phyloP scores from a whole-genome alignment of 2,113 vertebrate genomes.

The Rhodinocichla rosea region DNA sequence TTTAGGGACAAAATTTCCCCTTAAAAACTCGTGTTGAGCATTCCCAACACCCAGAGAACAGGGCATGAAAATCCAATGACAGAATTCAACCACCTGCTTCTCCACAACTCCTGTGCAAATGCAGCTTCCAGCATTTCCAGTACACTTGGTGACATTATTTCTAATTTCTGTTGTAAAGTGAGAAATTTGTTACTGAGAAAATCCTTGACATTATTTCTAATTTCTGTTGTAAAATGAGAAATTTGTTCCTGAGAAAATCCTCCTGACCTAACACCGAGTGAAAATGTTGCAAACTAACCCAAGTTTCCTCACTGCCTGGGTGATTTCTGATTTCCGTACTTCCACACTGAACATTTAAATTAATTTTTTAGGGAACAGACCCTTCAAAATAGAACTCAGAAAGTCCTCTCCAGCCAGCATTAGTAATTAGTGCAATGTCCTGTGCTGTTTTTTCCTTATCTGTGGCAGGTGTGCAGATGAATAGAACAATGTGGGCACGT shows the following conservation, averaged over 20 bases:
- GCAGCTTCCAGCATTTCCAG: not conserved
- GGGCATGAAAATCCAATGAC: fast-evolving
- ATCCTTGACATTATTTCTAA: not conserved
- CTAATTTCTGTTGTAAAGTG: not conserved
- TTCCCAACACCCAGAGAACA: fast-evolving
- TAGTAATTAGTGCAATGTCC: not conserved
- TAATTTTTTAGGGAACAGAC: not conserved
- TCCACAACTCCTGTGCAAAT: not conserved
- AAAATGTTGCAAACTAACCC: not conserved
- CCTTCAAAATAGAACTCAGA: not conserved
- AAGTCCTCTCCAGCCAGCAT: not conserved
- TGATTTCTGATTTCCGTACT: not conserved
- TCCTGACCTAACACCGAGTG: not conserved
- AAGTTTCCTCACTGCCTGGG: not conserved
- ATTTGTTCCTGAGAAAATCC: not conserved
- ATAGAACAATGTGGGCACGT: conserved; percentile 60
- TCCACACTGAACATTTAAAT: not conserved
- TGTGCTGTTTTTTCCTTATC: not conserved
- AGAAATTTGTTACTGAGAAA: not conserved
- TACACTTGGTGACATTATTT: not conserved
- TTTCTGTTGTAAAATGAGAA: not conserved
- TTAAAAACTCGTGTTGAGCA: not conserved
- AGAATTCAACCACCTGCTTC: not conserved
- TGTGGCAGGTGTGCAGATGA: conserved; percentile 67
- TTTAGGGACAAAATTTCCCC: not conserved